These are phyloP conservation scores for Drosophila bipectinata DNA, from an alignment of 1,140 invertebrate species.

Conservation along the genomic window DNA sequence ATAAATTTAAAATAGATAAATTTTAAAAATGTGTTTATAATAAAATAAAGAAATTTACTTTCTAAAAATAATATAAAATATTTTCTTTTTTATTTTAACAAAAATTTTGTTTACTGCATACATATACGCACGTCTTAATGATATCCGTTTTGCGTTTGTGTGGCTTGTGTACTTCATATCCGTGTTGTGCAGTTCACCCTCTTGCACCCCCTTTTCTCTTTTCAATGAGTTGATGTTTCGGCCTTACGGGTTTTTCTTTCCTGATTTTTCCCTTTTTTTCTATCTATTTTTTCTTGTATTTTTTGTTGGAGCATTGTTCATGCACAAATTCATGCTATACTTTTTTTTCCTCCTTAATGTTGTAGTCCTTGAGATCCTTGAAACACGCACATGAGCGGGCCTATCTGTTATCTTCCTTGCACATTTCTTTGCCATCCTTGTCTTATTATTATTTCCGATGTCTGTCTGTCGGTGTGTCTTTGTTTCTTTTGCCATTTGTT, in stretches of 20 bases:
- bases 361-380: slow-evolving; percentile 79
- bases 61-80: background rate
- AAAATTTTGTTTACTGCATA: slow-evolving; percentile 2
- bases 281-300: slow-evolving; percentile 21
- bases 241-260: slow-evolving; percentile 30
- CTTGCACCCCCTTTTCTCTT: background rate
- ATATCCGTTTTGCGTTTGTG: slow-evolving; percentile 56
- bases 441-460: slow-evolving; percentile 11
- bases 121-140: slow-evolving; percentile 61
- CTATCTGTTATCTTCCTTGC: slow-evolving; percentile 40
- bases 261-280: slow-evolving; percentile 27
- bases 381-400: slow-evolving; percentile 51
- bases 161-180: slow-evolving; percentile 36
- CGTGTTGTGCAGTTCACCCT: slow-evolving; percentile 19
- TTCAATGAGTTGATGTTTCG: slow-evolving; percentile 50
- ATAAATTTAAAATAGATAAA: background rate
- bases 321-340: slow-evolving; percentile 67
- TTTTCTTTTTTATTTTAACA: background rate
- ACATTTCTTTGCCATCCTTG: background rate
- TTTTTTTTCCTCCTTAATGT: slow-evolving; percentile 57
- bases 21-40: too few relatives aligned
- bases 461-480: slow-evolving; percentile 47
- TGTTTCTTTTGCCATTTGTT: slow-evolving; percentile 78
- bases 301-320: slow-evolving; percentile 61
- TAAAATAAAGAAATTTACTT: background rate